phyloP scores from a whole-genome alignment of 92 coral and sea anemone genomes.

The Actinernus sp. region DNA sequence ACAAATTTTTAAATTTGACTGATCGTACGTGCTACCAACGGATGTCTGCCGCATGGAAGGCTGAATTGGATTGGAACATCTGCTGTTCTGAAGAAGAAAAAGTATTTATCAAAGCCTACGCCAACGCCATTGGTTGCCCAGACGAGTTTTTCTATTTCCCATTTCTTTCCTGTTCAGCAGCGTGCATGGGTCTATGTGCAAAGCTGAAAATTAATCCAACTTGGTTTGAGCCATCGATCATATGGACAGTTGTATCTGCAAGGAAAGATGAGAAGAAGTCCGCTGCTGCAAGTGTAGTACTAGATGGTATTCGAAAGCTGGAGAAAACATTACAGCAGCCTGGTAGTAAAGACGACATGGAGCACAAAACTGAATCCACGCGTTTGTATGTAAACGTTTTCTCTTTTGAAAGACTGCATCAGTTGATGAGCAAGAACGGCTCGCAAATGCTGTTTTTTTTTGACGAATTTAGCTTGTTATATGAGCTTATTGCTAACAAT shows the following conservation, averaged over 20 bases:
- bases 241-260: conserved; percentile 14
- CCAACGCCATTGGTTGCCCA: conserved; percentile 15
- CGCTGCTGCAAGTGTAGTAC: conserved; percentile 11
- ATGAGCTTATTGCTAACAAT: conserved; percentile 30
- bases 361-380: conserved; percentile 2
- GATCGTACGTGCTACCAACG: too few species aligned
- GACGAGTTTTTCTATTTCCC: conserved; percentile 23
- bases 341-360: too few species aligned
- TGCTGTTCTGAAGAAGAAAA: too few species aligned
- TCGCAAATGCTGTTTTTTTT: conserved; percentile 21
- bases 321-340: too few species aligned
- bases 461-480: conserved; percentile 23
- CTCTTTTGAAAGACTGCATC: conserved; percentile 16
- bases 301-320: conserved; percentile 7
- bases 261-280: conserved; percentile 15
- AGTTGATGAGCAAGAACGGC: conserved; percentile 10
- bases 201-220: neutral
- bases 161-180: conserved; percentile 1
- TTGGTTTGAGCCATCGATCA: conserved; percentile 10
- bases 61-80: too few species aligned
- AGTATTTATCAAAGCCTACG: too few species aligned
- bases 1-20: too few species aligned
- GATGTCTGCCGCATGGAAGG: too few species aligned
- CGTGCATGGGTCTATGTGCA: conserved; percentile 14
- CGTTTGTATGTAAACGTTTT: conserved; percentile 14